Base-by-base conservation (phyloP, 2,797 vertebrate species). In the Microcaecilia unicolor region DNA sequence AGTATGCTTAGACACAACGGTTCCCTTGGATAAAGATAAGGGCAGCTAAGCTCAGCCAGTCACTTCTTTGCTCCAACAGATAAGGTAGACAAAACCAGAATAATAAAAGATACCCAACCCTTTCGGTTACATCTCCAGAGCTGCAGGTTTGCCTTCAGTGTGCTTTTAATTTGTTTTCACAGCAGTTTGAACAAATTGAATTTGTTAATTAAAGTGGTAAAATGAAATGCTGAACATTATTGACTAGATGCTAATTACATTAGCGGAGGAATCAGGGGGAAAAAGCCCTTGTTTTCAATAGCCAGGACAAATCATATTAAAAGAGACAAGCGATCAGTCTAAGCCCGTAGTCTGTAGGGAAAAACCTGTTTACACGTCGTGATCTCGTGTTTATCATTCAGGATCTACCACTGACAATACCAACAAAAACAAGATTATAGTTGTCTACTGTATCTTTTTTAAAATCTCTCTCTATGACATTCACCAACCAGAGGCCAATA, bases 151-250 rank as follows among this genome's bases (percentile, higher is more conserved):
- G 88, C 76, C 89, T 91, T 91, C 82, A 67, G 49, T 44, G 36
- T 80, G 72, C 72, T 78, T 83, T 81, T 84, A 85, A 85, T 83
- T 82, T 85, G 77, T 83, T 85, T 85, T 84, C 78, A 84, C 80
- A 85, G 81, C 7, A 5, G 70, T 88, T 94, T 83, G 70, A 90
- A 87, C 88, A 97, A 97, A 97, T 97, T 96, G 83, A 96, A 98
- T 98, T 97, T 97, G 92, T 95, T 97, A 97, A 97, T 97, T 97
- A 97, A 96, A 93, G 89, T 89, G 72, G 87, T 89, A 93, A 97
- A 97, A 96, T 98, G 90, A 98, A 97, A 95, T 93, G 88, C 91
- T 92, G 89, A 97, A 88, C 87, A 89, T 93, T 97, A 97, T 95
- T 97, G 94, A 97, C 86, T 88, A 92, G 87, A 91, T 93, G 90